Conservation (phyloP, 2,113 vertebrate genomes). For the Periophthalmus modestus region DNA sequence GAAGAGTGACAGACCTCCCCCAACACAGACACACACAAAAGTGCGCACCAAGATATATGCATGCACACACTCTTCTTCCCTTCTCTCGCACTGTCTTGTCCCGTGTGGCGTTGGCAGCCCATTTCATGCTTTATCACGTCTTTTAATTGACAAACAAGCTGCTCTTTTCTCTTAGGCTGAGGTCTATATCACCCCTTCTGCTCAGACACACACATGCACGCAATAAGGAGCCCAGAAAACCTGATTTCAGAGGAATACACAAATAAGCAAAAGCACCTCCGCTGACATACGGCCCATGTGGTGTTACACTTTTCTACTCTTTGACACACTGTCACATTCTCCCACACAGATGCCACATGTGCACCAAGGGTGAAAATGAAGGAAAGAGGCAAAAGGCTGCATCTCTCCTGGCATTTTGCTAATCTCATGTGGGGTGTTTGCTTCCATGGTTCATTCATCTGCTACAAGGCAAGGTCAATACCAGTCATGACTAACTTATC, state of each 20-base stretch:
- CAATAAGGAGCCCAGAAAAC: slow-evolving; percentile 42
- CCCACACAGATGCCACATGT: slow-evolving; percentile 29
- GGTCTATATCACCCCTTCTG: slow-evolving; percentile 78
- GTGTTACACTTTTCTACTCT: slow-evolving; percentile 57
- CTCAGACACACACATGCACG: slow-evolving; percentile 45
- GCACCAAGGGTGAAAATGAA: slow-evolving; percentile 38
- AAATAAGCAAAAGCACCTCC: slow-evolving; percentile 42
- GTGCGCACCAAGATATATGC: slow-evolving; percentile 65
- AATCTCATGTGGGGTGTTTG: slow-evolving; percentile 28
- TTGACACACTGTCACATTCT: slow-evolving; percentile 33
- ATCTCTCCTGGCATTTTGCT: slow-evolving; percentile 37
- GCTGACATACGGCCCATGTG: slow-evolving; percentile 56
- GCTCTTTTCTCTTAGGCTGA: slow-evolving; percentile 84
- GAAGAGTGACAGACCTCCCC: slow-evolving; percentile 77
- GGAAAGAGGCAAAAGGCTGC: background rate
- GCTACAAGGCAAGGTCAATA: slow-evolving; percentile 50
- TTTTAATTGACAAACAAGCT: slow-evolving; percentile 87
- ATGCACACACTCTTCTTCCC: slow-evolving; percentile 66
- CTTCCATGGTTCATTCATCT: slow-evolving; percentile 34
- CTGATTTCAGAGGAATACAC: slow-evolving; percentile 61
- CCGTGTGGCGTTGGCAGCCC: slow-evolving; percentile 78
- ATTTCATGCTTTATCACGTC: slow-evolving; percentile 87
- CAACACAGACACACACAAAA: slow-evolving; percentile 49
- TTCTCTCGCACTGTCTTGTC: slow-evolving; percentile 60
- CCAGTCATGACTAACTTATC: slow-evolving; percentile 41